Percentiles rank a stretch among this genome's conserved stretches.
Evolutionary conservation across 2,797 vertebrate species (phyloP).

Genomic region (Myotis findleyi): DNA sequence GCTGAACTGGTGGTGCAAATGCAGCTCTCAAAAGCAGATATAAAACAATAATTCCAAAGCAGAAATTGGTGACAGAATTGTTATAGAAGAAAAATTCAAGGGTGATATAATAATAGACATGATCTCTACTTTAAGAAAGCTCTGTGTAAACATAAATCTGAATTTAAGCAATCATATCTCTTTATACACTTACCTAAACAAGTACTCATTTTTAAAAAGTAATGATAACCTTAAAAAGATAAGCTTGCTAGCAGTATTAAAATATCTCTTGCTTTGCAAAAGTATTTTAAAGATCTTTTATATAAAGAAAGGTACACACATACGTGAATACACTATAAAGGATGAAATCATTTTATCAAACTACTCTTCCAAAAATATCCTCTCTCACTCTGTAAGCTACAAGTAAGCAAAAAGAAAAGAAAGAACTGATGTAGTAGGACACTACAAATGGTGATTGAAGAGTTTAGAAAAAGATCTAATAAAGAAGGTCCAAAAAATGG

Average conservation of each 20-base stretch:
- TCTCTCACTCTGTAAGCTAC: slow-evolving; percentile 23
- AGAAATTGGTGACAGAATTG: slow-evolving; percentile 25
- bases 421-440: not conserved
- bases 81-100: not conserved
- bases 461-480: slow-evolving; percentile 50
- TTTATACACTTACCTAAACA: slow-evolving; percentile 59
- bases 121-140: slow-evolving; percentile 18
- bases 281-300: slow-evolving; percentile 53
- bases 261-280: slow-evolving; percentile 62
- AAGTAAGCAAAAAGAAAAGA: not conserved
- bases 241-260: slow-evolving; percentile 49
- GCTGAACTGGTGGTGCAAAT: slow-evolving; percentile 29
- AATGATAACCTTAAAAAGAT: slow-evolving; percentile 15
- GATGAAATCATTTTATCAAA: slow-evolving; percentile 57
- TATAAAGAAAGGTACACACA: slow-evolving; percentile 51
- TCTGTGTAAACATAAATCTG: slow-evolving; percentile 47
- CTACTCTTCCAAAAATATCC: slow-evolving; percentile 57
- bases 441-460: slow-evolving; percentile 65
- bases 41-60: slow-evolving; percentile 48
- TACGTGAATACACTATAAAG: slow-evolving; percentile 54
- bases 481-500: slow-evolving; percentile 66
- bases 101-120: slow-evolving; percentile 31
- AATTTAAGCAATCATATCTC: slow-evolving; percentile 19
- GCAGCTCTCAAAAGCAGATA: slow-evolving; percentile 43
- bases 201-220: slow-evolving; percentile 48